A percentile compares a stretch with the other conserved stretches of the same genome.
Conservation (phyloP, 2,113 vertebrate genomes). For the Rhabdomys dilectus region DNA sequence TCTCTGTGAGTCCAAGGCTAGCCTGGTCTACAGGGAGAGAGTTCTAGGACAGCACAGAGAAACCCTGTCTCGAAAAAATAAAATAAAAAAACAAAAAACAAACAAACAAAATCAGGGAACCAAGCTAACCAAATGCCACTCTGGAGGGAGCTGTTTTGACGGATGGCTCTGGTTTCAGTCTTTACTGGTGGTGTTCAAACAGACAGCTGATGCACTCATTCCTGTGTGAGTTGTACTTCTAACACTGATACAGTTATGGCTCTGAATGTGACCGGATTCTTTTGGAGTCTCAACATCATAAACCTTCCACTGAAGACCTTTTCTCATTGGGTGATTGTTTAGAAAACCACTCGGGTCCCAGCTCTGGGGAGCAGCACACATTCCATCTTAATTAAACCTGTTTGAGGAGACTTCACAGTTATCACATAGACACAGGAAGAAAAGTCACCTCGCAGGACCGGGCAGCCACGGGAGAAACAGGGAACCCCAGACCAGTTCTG, state of each 20-base stretch:
- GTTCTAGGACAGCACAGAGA: background rate
- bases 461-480: background rate
- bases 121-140: background rate
- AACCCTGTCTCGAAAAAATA: background rate
- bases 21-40: background rate
- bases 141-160: background rate
- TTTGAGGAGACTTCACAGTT: background rate
- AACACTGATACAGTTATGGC: background rate
- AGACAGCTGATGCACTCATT: background rate
- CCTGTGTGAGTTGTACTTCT: background rate
- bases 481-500: background rate
- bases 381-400: background rate
- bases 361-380: background rate
- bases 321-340: background rate
- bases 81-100: background rate
- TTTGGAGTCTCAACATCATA: background rate
- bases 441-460: background rate
- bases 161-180: background rate
- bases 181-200: background rate
- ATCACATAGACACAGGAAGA: background rate
- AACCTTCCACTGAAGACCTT: background rate
- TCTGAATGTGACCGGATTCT: background rate
- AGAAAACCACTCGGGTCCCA: background rate
- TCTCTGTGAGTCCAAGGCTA: background rate
- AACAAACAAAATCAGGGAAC: background rate